Evolutionary conservation across 2,888 invertebrate species (phyloP).

Genomic region (Andrena marginata): DNA sequence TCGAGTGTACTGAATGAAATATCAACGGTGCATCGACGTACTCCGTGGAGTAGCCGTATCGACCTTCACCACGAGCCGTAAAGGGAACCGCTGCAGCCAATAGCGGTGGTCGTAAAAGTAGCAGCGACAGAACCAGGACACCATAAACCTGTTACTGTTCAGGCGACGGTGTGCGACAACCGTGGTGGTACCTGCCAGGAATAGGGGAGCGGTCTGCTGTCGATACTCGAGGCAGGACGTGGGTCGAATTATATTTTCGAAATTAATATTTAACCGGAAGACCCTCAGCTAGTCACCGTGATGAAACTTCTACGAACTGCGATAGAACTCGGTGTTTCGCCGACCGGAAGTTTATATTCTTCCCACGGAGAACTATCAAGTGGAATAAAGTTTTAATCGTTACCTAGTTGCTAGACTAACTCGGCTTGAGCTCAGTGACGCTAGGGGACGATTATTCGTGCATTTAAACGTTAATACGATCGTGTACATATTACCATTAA

Average conservation of each 20-base stretch:
- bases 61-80: slow-evolving; percentile 43
- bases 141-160: slow-evolving; percentile 54
- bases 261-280: slow-evolving; percentile 47
- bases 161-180: slow-evolving; percentile 55
- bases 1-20: slow-evolving; percentile 21
- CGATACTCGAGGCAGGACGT: slow-evolving; percentile 22
- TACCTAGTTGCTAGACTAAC: neutral
- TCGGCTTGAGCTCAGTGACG: neutral
- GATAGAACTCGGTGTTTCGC: neutral
- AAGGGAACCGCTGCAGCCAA: slow-evolving; percentile 61
- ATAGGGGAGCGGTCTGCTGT: slow-evolving; percentile 24
- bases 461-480: slow-evolving; percentile 47
- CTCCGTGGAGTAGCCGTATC: slow-evolving; percentile 42
- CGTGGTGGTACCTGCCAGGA: slow-evolving; percentile 43
- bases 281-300: neutral
- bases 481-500: slow-evolving; percentile 22
- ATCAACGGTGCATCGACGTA: slow-evolving; percentile 15
- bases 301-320: slow-evolving; percentile 1
- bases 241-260: slow-evolving; percentile 16
- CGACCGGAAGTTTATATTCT: neutral
- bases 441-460: slow-evolving; percentile 15
- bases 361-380: neutral
- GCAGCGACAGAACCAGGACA: slow-evolving; percentile 44
- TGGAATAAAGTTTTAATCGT: neutral
- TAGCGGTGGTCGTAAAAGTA: slow-evolving; percentile 63